Base-by-base conservation (phyloP, 2,113 vertebrate genomes). In the Dryoscopus gambensis region DNA sequence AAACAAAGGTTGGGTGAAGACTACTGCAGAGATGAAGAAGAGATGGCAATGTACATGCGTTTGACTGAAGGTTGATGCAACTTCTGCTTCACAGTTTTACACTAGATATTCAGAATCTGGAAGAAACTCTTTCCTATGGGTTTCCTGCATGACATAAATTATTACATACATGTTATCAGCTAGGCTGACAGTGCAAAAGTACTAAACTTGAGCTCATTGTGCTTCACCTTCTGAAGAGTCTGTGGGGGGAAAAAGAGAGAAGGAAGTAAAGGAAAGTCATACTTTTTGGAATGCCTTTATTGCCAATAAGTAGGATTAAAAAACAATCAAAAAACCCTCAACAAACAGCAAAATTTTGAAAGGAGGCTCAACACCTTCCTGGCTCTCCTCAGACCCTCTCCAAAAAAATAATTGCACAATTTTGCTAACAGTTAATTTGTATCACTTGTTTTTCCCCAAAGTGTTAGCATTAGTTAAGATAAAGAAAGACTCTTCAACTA, bases 241-340 rank as follows among this genome's bases (percentile, higher is more conserved):
- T 16, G 18, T 1, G 2, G 1, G 2, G 4, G 15, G 15, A 5
- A 62, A 24, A 24, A 31, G 15, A 64, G 0, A 2, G 6, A 49
- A 68, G 18, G 3, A 69, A 47, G 10, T 4, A 24, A 64, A 65
- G 6, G 11, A 68, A 50, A 3, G 8, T 47, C 5, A 33, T 62
- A 62, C 9, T 23, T 79, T 79, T 47, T 33, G 8, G 23, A 82
- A 56, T 42, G 4, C 0, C 17, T 79, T 60, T 67, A 15, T 49
- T 53, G 31, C 5, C 35, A 47, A 62, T 10, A 37, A 64, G 6
- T 9, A 65, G 2, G 31, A 62, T 28, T 46, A 11, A 30, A 60
- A 39, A 35, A 2, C 1, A 25, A 6, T 0, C 9, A 33, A 37
- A 21, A 7, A 1, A 0, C 7, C 12, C 10, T 21, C 12, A 50